These are phyloP conservation scores for Frankliniella fusca DNA, from an alignment of 2,888 invertebrate genomes.

Conservation along the genomic window DNA sequence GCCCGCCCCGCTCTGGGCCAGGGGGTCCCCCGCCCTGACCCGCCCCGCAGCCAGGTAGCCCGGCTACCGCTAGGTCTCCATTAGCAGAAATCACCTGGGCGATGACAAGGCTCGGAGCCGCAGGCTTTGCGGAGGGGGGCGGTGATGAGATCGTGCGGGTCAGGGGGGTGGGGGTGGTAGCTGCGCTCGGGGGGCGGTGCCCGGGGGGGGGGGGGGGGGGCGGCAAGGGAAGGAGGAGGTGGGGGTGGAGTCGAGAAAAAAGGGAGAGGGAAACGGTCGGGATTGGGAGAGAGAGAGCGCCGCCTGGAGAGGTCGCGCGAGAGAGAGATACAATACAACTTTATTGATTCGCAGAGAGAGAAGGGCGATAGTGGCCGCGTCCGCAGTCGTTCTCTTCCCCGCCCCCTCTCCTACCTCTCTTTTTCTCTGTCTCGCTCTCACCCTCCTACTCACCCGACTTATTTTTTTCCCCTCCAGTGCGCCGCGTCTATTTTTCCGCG, in stretches of 20 bases:
- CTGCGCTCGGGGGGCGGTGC: too few relatives aligned
- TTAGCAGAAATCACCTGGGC: too few relatives aligned
- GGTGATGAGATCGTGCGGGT: too few relatives aligned
- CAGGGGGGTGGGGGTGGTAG: too few relatives aligned
- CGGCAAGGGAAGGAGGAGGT: neutral
- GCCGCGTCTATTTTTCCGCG: neutral
- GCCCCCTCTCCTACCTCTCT: slow-evolving; percentile 29
- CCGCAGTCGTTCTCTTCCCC: slow-evolving; percentile 27
- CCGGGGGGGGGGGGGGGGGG: neutral
- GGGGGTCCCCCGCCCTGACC: too few relatives aligned
- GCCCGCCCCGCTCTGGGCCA: too few relatives aligned
- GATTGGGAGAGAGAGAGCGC: neutral
- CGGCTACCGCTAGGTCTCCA: too few relatives aligned
- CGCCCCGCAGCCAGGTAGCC: too few relatives aligned
- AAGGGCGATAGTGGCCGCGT: neutral
- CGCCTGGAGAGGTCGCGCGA: neutral
- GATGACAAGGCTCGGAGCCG: too few relatives aligned
- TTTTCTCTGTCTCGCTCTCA: slow-evolving; percentile 16
- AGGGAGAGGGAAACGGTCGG: neutral
- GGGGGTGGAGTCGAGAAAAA: neutral
- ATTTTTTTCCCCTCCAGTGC: slow-evolving; percentile 25
- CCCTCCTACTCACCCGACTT: slow-evolving; percentile 5
- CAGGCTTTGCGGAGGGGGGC: too few relatives aligned
- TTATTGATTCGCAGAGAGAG: slow-evolving; percentile 18
- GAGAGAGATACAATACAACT: slow-evolving; percentile 16